Evolutionary conservation across 2,888 invertebrate species (phyloP).

Genomic region (Drosophila peninsularis): DNA sequence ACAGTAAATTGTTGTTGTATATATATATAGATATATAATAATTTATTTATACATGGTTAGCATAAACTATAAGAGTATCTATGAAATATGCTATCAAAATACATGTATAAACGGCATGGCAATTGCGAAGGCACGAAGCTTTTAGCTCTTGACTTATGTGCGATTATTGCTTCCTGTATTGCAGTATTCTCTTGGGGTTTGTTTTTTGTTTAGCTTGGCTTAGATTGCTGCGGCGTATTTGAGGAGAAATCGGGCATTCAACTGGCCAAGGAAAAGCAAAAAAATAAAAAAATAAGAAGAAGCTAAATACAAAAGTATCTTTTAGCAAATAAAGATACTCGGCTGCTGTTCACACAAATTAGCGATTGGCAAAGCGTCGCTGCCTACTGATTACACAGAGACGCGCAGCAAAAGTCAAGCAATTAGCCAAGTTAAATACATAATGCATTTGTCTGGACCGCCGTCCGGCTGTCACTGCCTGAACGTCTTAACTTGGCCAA

Average conservation of each 20-base stretch:
- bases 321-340: constrained; percentile 60
- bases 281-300: too few relatives aligned
- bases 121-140: constrained; percentile 36
- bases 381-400: constrained; percentile 57
- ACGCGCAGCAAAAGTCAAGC: constrained; percentile 48
- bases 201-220: constrained; percentile 32
- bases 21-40: constrained; percentile 8
- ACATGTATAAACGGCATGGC: constrained; percentile 27
- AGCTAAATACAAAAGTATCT: constrained; percentile 52
- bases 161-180: constrained; percentile 60
- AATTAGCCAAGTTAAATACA: constrained; percentile 72
- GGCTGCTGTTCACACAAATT: constrained; percentile 64
- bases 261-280: constrained; percentile 40
- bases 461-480: constrained; percentile 54
- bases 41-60: constrained; percentile 11
- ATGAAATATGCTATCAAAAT: constrained; percentile 33
- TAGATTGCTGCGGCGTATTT: constrained; percentile 50
- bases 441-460: constrained; percentile 62
- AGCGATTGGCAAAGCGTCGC: constrained; percentile 67
- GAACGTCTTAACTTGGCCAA: constrained; percentile 56
- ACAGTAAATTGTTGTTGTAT: constrained; percentile 8
- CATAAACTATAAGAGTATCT: constrained; percentile 25
- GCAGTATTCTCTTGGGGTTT: constrained; percentile 43
- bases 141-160: constrained; percentile 38
- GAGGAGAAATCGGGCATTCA: constrained; percentile 67